These are phyloP conservation scores for Lepus europaeus DNA, from an alignment of 2,113 vertebrate species.

Conservation along the genomic window DNA sequence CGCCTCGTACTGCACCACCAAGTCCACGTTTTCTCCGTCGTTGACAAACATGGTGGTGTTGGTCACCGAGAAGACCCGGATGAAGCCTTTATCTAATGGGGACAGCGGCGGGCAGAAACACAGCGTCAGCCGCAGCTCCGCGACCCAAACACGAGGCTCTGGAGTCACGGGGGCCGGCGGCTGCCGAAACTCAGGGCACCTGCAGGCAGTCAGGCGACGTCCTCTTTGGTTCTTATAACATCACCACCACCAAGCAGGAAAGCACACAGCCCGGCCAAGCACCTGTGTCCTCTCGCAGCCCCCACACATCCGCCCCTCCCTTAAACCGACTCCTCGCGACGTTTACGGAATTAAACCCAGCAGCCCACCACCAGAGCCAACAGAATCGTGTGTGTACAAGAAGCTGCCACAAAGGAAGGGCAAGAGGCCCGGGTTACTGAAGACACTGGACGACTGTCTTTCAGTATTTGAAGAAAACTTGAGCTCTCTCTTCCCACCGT, in stretches of 20 bases:
- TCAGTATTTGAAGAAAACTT: conserved; percentile 20
- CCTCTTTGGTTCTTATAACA: too few species aligned
- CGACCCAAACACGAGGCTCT: too few species aligned
- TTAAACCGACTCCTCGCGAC: background rate
- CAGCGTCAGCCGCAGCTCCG: too few species aligned
- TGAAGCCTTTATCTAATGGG: conserved; percentile 94
- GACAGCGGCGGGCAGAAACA: conserved; percentile 62
- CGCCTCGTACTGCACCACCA: conserved; percentile 92
- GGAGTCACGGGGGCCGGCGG: too few species aligned
- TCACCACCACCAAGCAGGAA: background rate
- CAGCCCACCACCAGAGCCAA: background rate
- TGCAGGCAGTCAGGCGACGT: too few species aligned
- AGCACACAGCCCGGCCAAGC: background rate
- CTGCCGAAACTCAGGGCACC: too few species aligned
- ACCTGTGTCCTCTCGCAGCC: too few species aligned
- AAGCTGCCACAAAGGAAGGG: background rate
- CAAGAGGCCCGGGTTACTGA: background rate
- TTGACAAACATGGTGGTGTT: conserved; percentile 94
- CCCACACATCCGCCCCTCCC: background rate
- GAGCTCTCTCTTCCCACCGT: background rate
- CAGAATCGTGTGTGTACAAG: background rate
- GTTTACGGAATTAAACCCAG: background rate
- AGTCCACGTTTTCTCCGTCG: conserved; percentile 93
- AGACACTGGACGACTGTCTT: background rate
- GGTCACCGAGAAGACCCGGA: conserved; percentile 87